A percentile compares a stretch with the other conserved stretches of the same genome.
These are phyloP conservation scores for Tetragnatha montana DNA, from an alignment of 2,888 invertebrate genomes.

Conservation along the genomic window DNA sequence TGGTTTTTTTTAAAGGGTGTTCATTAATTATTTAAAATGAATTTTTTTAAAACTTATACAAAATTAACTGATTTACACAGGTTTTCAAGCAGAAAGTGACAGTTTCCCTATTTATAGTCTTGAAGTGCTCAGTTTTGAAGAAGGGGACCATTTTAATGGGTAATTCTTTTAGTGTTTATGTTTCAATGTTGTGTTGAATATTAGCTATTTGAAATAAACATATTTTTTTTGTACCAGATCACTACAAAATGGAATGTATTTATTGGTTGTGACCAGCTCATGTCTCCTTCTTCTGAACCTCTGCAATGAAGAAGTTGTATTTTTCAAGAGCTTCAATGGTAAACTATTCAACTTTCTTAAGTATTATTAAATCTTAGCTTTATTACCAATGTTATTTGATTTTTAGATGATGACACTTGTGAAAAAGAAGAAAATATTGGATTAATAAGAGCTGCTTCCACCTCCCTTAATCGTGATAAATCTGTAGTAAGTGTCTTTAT, in stretches of 20 bases:
- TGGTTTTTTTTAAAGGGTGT: no score
- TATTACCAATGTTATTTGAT: not conserved
- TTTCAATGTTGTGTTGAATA: not conserved
- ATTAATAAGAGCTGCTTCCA: conserved; percentile 45
- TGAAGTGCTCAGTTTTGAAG: conserved; percentile 14
- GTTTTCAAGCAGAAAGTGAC: not conserved
- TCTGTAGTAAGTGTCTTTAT: conserved; percentile 30
- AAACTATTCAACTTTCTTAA: conserved; percentile 8
- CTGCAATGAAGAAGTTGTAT: conserved; percentile 34
- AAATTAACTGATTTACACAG: not conserved
- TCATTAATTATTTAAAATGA: no score
- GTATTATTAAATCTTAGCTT: not conserved
- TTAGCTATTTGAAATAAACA: not conserved
- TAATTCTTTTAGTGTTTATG: not conserved
- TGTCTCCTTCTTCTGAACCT: conserved; percentile 47
- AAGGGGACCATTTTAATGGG: not conserved
- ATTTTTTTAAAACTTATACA: no score
- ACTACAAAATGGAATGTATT: conserved; percentile 25
- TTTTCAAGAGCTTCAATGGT: conserved; percentile 40
- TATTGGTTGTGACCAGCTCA: conserved; percentile 50
- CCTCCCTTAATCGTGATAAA: not conserved
- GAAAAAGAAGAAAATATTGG: conserved; percentile 27
- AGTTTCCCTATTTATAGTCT: conserved; percentile 48
- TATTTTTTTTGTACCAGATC: not conserved
- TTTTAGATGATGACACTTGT: conserved; percentile 10